These are phyloP conservation scores for Philereme vetulata DNA, from an alignment of 2,888 invertebrate species.

Conservation along the genomic window DNA sequence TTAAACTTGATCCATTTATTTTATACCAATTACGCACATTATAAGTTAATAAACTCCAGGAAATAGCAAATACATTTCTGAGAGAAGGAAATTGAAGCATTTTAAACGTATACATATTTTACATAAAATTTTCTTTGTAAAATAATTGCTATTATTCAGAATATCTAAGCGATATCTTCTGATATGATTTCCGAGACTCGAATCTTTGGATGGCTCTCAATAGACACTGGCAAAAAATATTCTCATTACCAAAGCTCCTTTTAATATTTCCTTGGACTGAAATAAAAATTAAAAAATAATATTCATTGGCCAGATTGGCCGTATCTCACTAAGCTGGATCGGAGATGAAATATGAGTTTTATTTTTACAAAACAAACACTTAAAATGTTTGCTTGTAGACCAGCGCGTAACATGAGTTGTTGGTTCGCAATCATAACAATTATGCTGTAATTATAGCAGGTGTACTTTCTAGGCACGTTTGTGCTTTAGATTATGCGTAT, in stretches of 20 bases:
- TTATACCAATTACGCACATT: too few relatives aligned
- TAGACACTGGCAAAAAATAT: constrained; percentile 2
- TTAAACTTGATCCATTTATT: too few relatives aligned
- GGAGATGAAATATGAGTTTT: constrained; percentile 40
- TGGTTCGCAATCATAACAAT: constrained; percentile 50
- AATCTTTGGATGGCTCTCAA: background rate
- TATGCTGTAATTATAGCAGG: constrained; percentile 55
- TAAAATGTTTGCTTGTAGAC: constrained; percentile 46
- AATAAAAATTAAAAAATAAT: constrained; percentile 24
- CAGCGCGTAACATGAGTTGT: constrained; percentile 51
- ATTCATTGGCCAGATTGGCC: constrained; percentile 15
- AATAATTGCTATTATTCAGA: too few relatives aligned
- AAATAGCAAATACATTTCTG: too few relatives aligned
- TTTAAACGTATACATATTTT: too few relatives aligned
- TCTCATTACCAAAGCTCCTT: constrained; percentile 9
- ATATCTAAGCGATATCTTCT: too few relatives aligned
- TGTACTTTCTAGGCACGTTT: constrained; percentile 54
- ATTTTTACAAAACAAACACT: constrained; percentile 49
- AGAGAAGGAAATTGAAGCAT: too few relatives aligned
- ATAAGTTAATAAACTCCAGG: too few relatives aligned
- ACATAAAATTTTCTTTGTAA: too few relatives aligned
- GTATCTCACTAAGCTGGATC: constrained; percentile 21
- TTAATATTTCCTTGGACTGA: constrained; percentile 2
- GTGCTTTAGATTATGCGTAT: constrained; percentile 30
- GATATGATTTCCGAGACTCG: background rate